Percentiles rank a stretch among this genome's conserved stretches.
phyloP scores from a whole-genome alignment of 2,113 vertebrate species.

The Psilopsiagon aurifrons region DNA sequence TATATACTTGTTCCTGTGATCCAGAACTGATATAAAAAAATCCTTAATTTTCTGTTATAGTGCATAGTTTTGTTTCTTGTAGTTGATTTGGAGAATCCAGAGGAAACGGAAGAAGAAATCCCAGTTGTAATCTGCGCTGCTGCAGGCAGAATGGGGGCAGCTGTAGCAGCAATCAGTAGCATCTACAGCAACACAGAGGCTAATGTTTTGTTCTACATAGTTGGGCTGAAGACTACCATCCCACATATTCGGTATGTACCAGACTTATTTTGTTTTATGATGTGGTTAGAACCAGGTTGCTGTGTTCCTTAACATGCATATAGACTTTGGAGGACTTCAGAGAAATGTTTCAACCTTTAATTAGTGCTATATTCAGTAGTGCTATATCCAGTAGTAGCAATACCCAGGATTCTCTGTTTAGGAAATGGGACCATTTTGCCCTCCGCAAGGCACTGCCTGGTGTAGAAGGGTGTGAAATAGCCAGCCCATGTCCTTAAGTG shows the following conservation, averaged over 20 bases:
- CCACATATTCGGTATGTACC: conserved; percentile 78
- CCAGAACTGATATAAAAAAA: background rate
- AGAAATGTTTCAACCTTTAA: background rate
- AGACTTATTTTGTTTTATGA: background rate
- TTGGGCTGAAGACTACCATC: conserved; percentile 86
- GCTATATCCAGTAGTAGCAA: background rate
- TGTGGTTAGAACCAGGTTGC: background rate
- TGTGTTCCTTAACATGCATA: background rate
- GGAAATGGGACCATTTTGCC: background rate
- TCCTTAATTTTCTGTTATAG: background rate
- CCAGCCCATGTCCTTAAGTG: background rate
- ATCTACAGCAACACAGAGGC: conserved; percentile 89
- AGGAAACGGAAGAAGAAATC: conserved; percentile 77
- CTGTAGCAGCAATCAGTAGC: conserved; percentile 93
- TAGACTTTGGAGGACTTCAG: background rate
- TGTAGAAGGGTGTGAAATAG: background rate
- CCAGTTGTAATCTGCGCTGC: conserved; percentile 90
- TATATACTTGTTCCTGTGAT: background rate
- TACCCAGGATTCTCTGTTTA: background rate
- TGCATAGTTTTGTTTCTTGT: background rate
- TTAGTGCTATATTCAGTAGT: background rate
- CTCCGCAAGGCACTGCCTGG: background rate
- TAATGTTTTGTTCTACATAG: conserved; percentile 89
- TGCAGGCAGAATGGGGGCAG: conserved; percentile 84
- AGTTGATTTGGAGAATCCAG: conserved; percentile 67